Conservation (phyloP, 2,113 vertebrate genomes). For the Delphinus delphis region DNA sequence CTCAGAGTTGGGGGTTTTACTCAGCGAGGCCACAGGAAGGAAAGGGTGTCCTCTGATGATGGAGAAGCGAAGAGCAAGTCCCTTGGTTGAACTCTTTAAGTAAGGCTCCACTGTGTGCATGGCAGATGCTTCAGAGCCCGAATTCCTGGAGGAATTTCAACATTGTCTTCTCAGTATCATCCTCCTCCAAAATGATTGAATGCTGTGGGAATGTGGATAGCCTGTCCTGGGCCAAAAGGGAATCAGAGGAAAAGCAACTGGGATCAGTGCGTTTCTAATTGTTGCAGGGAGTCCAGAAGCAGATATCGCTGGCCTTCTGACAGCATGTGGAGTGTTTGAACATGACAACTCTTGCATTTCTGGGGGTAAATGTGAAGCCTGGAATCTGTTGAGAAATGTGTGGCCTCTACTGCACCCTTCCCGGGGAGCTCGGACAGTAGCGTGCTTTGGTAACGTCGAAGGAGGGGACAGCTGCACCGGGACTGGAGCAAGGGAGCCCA, state of each 20-base stretch:
- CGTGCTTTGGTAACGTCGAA: background rate
- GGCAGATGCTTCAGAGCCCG: constrained; percentile 35
- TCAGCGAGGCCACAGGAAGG: background rate
- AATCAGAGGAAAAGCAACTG: background rate
- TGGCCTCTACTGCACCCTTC: background rate
- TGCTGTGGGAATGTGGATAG: background rate
- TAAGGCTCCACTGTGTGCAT: background rate
- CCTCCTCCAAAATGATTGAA: background rate
- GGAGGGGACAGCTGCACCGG: background rate
- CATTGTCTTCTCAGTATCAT: background rate
- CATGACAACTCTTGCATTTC: background rate
- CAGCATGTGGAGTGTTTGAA: background rate
- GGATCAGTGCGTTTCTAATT: background rate
- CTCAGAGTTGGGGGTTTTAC: background rate
- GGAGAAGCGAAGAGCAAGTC: background rate
- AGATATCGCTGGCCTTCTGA: background rate
- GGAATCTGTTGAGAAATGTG: constrained; percentile 10
- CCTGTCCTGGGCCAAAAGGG: background rate
- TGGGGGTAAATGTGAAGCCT: background rate
- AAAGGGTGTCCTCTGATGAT: background rate
- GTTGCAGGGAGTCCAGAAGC: background rate
- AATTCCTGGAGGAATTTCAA: constrained; percentile 37
- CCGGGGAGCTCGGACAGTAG: background rate
- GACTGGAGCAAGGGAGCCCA: background rate
- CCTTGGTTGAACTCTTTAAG: background rate